phyloP scores from a whole-genome alignment of 2,888 invertebrate genomes.

The Mesorhabditis belari region DNA sequence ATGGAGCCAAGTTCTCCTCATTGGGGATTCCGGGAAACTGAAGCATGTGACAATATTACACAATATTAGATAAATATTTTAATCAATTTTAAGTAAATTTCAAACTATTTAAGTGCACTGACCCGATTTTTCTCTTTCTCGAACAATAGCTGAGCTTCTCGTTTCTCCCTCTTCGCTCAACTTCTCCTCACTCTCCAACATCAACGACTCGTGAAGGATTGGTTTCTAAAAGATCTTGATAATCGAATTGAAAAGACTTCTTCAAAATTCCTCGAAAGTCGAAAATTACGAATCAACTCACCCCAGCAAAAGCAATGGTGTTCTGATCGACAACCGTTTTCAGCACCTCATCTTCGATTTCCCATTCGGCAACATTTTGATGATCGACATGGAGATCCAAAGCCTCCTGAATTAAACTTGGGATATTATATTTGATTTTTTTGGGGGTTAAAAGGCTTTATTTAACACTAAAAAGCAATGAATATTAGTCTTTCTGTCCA shows the following conservation, averaged over 20 bases:
- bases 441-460: too few species aligned
- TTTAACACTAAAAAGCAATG: too few species aligned
- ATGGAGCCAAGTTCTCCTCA: too few species aligned
- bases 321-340: conserved; percentile 14
- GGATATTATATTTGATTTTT: too few species aligned
- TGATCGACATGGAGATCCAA: conserved; percentile 17
- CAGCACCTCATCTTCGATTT: conserved; percentile 34
- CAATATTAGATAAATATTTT: too few species aligned
- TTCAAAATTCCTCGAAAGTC: neutral
- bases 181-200: conserved; percentile 38
- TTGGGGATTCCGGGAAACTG: too few species aligned
- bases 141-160: conserved; percentile 36
- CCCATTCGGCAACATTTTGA: conserved; percentile 24
- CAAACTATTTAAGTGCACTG: neutral
- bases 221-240: conserved; percentile 30
- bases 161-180: conserved; percentile 42
- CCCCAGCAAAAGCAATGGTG: conserved; percentile 21
- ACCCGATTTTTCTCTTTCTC: conserved; percentile 16
- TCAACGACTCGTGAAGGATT: conserved; percentile 46
- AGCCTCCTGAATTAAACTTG: conserved; percentile 30
- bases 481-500: too few species aligned
- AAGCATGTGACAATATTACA: too few species aligned
- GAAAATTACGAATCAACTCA: conserved; percentile 7
- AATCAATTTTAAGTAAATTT: too few species aligned
- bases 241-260: neutral